Percentiles rank a stretch among this genome's conserved stretches.
Conservation (phyloP, 2,888 invertebrate species). For the Nasonia oneida region DNA sequence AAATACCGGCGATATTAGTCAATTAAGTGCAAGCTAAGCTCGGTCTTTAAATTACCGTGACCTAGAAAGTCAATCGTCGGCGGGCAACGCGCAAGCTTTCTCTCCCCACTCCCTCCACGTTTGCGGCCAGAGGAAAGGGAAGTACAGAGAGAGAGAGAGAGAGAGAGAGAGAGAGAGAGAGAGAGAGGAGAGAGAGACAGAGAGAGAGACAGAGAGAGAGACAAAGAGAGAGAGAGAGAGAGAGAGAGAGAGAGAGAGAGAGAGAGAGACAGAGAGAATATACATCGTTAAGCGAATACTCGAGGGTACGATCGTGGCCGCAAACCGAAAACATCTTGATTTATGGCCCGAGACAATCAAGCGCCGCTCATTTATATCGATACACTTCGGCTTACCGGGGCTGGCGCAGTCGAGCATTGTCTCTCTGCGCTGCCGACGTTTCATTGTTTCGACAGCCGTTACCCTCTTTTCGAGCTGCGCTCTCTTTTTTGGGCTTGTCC, state of each 20-base stretch:
- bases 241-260: not conserved
- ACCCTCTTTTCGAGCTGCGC: not conserved
- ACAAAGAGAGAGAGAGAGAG: not conserved
- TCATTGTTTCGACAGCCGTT: slow-evolving; percentile 62
- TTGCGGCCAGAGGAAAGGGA: not conserved
- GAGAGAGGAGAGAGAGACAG: no score
- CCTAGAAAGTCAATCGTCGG: slow-evolving; percentile 37
- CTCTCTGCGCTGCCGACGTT: slow-evolving; percentile 60
- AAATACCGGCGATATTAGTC: slow-evolving; percentile 18
- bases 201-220: not conserved
- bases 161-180: no score
- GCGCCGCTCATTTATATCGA: slow-evolving; percentile 63
- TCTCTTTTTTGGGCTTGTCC: not conserved
- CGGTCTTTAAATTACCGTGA: slow-evolving; percentile 30
- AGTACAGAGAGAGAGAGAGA: not conserved
- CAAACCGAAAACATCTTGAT: slow-evolving; percentile 64
- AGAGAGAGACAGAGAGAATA: not conserved
- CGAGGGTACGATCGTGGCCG: slow-evolving; percentile 43
- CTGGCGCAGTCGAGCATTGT: not conserved
- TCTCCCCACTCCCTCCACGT: not conserved
- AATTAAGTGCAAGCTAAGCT: slow-evolving; percentile 22
- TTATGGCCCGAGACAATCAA: slow-evolving; percentile 64
- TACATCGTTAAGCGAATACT: slow-evolving; percentile 42
- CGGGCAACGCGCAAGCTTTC: slow-evolving; percentile 2
- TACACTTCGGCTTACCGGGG: slow-evolving; percentile 40